A percentile compares a stretch with the other conserved stretches of the same genome.
Evolutionary conservation across 2,113 vertebrate species (phyloP).

Genomic region (Antechinus stuartii): DNA sequence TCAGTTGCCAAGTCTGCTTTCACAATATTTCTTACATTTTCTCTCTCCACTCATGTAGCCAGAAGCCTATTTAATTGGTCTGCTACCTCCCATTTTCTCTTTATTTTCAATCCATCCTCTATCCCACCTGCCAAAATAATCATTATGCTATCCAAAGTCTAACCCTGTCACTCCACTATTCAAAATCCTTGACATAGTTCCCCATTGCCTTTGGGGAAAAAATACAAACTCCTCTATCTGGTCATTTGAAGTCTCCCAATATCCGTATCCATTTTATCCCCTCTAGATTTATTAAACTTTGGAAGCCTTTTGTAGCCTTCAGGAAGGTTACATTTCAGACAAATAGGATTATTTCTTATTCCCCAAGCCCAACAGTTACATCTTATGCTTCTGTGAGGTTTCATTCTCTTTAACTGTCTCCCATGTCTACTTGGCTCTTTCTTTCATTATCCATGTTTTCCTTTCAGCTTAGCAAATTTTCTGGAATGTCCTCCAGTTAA

Average conservation of each 20-base stretch:
- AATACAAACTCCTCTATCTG: background rate
- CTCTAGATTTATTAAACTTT: background rate
- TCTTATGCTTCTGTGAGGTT: background rate
- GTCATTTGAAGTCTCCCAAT: background rate
- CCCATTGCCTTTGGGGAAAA: background rate
- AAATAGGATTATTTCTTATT: background rate
- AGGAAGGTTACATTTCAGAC: background rate
- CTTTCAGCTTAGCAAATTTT: background rate
- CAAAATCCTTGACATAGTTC: background rate
- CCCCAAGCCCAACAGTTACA: background rate
- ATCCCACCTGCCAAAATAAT: background rate
- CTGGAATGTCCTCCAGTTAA: background rate
- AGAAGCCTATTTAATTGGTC: background rate
- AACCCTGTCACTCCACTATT: background rate
- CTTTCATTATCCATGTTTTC: background rate
- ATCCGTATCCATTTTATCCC: background rate
- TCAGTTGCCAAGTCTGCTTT: background rate
- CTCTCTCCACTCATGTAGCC: background rate
- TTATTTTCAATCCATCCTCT: background rate
- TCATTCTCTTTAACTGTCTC: background rate
- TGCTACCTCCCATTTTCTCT: background rate
- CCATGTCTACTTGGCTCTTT: background rate
- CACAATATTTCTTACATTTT: background rate
- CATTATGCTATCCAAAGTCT: background rate
- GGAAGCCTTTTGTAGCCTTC: background rate